A percentile compares a stretch with the other conserved stretches of the same genome.
Conservation (phyloP, 1,140 invertebrate species). For the Euwallacea similis region DNA sequence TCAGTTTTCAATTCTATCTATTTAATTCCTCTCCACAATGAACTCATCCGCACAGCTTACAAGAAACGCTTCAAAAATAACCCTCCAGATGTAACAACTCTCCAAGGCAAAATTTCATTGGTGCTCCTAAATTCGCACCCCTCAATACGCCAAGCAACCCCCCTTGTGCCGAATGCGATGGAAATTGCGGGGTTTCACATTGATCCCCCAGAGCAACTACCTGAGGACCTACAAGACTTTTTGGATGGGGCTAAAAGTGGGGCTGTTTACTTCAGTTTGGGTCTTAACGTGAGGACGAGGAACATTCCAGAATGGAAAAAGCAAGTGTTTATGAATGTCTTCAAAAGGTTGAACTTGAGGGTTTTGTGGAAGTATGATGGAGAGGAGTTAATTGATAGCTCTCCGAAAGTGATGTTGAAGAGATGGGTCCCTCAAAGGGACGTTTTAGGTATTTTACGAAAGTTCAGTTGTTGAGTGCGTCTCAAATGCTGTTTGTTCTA, state of each 20-base stretch:
- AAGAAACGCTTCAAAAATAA: neutral
- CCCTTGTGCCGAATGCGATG: slow-evolving; percentile 55
- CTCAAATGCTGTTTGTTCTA: slow-evolving; percentile 3
- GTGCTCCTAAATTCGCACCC: neutral
- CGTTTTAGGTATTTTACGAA: slow-evolving; percentile 58
- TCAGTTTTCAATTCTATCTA: neutral
- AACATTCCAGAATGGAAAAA: slow-evolving; percentile 61
- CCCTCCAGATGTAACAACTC: neutral
- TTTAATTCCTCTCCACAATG: neutral
- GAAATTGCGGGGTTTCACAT: slow-evolving; percentile 56
- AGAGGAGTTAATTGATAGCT: slow-evolving; percentile 57
- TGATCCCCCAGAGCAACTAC: slow-evolving; percentile 41
- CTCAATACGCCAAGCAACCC: slow-evolving; percentile 3
- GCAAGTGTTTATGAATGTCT: slow-evolving; percentile 54
- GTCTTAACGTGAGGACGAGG: slow-evolving; percentile 64
- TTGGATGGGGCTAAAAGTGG: slow-evolving; percentile 59
- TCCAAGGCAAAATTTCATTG: neutral
- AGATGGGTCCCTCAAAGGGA: slow-evolving; percentile 74
- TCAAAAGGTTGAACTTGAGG: slow-evolving; percentile 34
- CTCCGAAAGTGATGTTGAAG: slow-evolving; percentile 63
- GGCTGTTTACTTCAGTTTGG: slow-evolving; percentile 65
- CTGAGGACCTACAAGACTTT: slow-evolving; percentile 58
- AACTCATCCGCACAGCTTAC: neutral
- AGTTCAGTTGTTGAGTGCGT: neutral
- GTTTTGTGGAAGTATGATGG: slow-evolving; percentile 63